These are phyloP conservation scores for Eristalis tenax DNA, from an alignment of 2,888 invertebrate genomes.

Conservation along the genomic window DNA sequence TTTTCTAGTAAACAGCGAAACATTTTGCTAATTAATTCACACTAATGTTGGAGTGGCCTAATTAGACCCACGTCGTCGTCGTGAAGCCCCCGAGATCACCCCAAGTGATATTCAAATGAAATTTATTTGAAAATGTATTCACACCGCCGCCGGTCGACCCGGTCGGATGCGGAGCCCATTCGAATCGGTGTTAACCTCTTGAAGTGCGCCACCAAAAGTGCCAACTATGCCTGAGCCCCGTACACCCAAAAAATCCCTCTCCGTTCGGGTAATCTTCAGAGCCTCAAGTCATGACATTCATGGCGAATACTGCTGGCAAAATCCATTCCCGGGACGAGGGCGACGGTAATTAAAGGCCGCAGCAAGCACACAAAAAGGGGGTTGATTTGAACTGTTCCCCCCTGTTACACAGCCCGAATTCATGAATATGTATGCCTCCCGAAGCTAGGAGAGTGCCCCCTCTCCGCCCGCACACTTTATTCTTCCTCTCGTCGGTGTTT, in stretches of 20 bases:
- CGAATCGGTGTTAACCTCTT: conserved; percentile 33
- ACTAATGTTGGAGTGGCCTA: conserved; percentile 32
- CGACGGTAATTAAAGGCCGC: conserved; percentile 49
- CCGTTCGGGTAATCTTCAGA: conserved; percentile 8
- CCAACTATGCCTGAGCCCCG: conserved; percentile 9
- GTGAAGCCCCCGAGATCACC: not conserved
- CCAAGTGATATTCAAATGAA: conserved; percentile 10
- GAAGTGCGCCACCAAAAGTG: conserved; percentile 23
- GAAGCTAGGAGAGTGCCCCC: not conserved
- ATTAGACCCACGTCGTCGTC: conserved; percentile 23
- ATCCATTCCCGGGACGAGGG: conserved; percentile 8
- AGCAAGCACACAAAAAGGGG: not conserved
- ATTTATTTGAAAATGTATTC: conserved; percentile 40
- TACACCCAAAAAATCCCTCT: not conserved
- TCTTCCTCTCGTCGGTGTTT: not conserved
- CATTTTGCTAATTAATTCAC: conserved; percentile 44
- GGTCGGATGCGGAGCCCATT: too few relatives aligned
- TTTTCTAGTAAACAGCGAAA: conserved; percentile 23
- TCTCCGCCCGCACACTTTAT: not conserved
- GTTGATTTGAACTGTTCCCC: conserved; percentile 52
- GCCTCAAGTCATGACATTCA: conserved; percentile 29
- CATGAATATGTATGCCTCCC: conserved; percentile 62
- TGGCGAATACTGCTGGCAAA: conserved; percentile 40
- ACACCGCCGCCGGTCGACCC: not conserved
- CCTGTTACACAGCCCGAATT: conserved; percentile 15